These are phyloP conservation scores for Rhaphigaster nebulosa DNA, from an alignment of 2,888 invertebrate species.

Conservation along the genomic window DNA sequence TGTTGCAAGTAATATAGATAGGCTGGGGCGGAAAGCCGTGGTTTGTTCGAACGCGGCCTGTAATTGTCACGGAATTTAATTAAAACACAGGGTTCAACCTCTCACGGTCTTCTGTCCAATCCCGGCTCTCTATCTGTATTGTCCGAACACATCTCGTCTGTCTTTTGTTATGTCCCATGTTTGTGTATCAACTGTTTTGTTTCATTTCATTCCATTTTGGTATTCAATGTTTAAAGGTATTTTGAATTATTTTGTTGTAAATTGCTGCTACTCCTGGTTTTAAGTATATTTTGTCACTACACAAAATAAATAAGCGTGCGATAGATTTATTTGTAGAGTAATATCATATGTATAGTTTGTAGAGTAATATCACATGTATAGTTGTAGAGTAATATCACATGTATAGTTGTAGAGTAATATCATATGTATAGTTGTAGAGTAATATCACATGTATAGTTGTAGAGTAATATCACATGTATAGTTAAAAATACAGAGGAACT, in stretches of 20 bases:
- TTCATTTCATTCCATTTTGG: neutral
- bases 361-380: too few relatives aligned
- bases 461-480: too few relatives aligned
- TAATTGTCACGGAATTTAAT: constrained; percentile 31
- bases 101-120: neutral
- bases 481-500: too few relatives aligned
- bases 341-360: too few relatives aligned
- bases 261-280: neutral
- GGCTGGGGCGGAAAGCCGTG: neutral
- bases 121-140: neutral
- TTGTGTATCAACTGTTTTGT: neutral
- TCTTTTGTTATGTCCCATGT: neutral
- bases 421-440: too few relatives aligned
- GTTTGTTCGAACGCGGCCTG: neutral
- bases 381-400: too few relatives aligned
- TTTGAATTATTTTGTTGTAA: neutral
- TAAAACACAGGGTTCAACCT: neutral
- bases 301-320: neutral
- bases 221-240: neutral
- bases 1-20: neutral
- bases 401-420: too few relatives aligned
- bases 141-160: neutral
- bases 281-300: neutral
- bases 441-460: too few relatives aligned
- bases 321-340: too few relatives aligned